These are phyloP conservation scores for Agriopis aurantiaria DNA, from an alignment of 2,888 invertebrate species.

Conservation along the genomic window DNA sequence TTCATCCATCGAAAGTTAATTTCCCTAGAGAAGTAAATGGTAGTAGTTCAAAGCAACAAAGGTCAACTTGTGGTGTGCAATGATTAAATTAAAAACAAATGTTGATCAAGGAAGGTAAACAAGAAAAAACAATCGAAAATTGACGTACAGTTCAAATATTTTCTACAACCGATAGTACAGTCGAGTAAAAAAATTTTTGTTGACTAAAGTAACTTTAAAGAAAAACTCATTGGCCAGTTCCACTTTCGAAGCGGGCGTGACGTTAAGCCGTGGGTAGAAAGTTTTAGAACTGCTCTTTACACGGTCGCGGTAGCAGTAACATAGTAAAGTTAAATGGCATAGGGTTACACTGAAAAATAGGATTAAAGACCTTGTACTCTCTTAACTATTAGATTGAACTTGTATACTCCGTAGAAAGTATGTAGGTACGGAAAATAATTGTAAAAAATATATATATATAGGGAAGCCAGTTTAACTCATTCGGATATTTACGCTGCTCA, in stretches of 20 bases:
- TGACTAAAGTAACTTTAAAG: conserved; percentile 16
- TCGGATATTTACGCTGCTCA: neutral
- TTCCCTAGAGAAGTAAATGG: conserved; percentile 32
- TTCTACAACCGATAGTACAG: neutral
- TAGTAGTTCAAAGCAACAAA: conserved; percentile 26
- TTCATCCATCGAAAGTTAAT: conserved; percentile 38
- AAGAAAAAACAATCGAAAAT: conserved; percentile 3
- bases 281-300: conserved; percentile 33
- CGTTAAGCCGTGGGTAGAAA: conserved; percentile 28
- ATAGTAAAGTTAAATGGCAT: conserved; percentile 21
- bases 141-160: neutral
- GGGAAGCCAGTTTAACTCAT: too few relatives aligned
- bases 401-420: neutral
- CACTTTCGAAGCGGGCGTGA: conserved; percentile 27
- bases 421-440: neutral
- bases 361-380: neutral
- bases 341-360: conserved; percentile 14
- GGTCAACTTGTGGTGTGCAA: conserved; percentile 19
- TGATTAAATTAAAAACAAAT: conserved; percentile 32
- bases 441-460: too few relatives aligned
- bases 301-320: conserved; percentile 32
- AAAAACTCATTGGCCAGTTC: conserved; percentile 28
- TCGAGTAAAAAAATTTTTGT: conserved; percentile 18
- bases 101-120: conserved; percentile 7
- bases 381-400: neutral